Base-by-base conservation (phyloP, 2,888 invertebrate species). In the Branchipolynoe longqiensis region DNA sequence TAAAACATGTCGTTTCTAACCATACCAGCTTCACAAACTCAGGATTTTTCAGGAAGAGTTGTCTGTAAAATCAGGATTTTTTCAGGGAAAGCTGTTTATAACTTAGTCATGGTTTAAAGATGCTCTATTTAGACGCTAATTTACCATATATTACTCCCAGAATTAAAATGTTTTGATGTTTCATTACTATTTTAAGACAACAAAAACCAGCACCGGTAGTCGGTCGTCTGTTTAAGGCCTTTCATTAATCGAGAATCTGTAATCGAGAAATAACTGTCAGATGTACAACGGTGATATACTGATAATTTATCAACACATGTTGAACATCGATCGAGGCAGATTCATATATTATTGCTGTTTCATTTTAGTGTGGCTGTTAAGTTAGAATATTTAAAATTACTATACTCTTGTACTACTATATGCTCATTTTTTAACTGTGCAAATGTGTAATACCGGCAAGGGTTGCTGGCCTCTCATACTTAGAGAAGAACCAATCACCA, bases 401-500 rank as follows among this genome's bases (percentile, higher is more conserved):
- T 69, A 69, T 69, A 69, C 33, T 33, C 33, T 69, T 69, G 33
- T 36, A 69, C 25, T n/a, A n/a, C n/a, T n/a, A 25, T 69, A 69
- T 33, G 36, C 6, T 38, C 3, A 69, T 69, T 69, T n/a, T n/a
- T 22, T 69, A 38, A 69, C 12, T 69, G 69, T 69, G 38, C 38
- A 69, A 69, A 69, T 69, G 38, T 69, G 36, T 36, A 69, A 36
- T 33, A 69, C 22, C 38, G 69, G 69, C 69, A 69, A 38, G 69
- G 69, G 33, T 69, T 2, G 33, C 14, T 38, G 33, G 38, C 36
- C 69, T 69, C 36, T 4, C 1, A 2, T 18, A 14, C 33, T 3
- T 69, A 36, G 3, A 28, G 36, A 22, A 69, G 14, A 4, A 18
- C 36, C 69, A 22, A 38, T n/a, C n/a, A n/a, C 69, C 38, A 18